Base-by-base conservation (phyloP, 1,140 invertebrate species). In the Tribolium madens region DNA sequence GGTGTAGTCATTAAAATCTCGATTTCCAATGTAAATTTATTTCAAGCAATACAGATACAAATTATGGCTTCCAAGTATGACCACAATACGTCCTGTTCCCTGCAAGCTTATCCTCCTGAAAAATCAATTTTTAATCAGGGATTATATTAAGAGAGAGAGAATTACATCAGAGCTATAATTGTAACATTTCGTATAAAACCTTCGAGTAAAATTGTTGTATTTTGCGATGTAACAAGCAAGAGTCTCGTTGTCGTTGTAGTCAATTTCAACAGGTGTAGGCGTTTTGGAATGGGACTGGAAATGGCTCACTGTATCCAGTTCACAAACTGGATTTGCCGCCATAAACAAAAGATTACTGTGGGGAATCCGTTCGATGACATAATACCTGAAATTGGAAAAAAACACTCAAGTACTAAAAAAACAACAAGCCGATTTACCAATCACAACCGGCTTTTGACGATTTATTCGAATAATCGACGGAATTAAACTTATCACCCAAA, bases 261-360 rank as follows among this genome's bases (percentile, higher is more conserved):
- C 74, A 14, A 81, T 81, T 77, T 81, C 46, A 26, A 78, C 75
- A 31, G 83, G 79, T 75, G 78, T 76, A 33, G 79, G 76, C 46
- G 15, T 79, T 68, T 47, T 48, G 71, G 33, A 76, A 18, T 57
- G 52, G 15, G 52, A 57, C 17, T 64, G 26, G 69, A 33, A 68
- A n/a, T 18, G 60, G 18, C 17, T 50, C 4, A 74, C 77, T 48
- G 71, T 81, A 15, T 73, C 86, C 0, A 86, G 83, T 73, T 88
- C 88, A 81, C 92, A 94, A n/a, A 88, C 83, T 4, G 87, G 90
- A 82, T 96, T 92, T 2, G 95, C 91, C 2, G 95, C 93, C 1
- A 97, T 86, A 76, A 97, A 87, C 9, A 97, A 86, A 85, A 97
- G 89, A 85, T 97, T 97, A 17, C 93, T 96, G 46, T 90, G 90